Base-by-base conservation (phyloP, 2,888 invertebrate species). In the Apodemia zela region DNA sequence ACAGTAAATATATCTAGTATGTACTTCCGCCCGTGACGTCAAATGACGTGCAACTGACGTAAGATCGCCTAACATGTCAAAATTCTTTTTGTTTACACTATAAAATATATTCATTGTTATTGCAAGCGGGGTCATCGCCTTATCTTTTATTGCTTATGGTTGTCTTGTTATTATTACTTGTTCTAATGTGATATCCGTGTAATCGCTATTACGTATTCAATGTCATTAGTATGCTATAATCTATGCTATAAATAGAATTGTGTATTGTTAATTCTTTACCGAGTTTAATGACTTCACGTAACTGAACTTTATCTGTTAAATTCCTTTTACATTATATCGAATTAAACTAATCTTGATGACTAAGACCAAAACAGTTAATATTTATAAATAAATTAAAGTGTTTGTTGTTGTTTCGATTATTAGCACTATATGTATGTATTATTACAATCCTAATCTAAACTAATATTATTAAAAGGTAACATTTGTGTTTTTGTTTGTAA, bases 1-100 rank as follows among this genome's bases (percentile, higher is more conserved):
- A 45, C 81, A 77, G 77, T 83, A 84, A 84, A 85, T 83, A 87
- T 82, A 88, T 87, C 85, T 85, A 85, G 77, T 78, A 79, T 84
- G 85, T 82, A 87, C 89, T 86, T 89, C 90, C 89, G 87, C 73
- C 78, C 76, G 87, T 89, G 89, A 89, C 89, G 89, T 87, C 77
- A 80, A 71, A 80, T 84, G 85, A 84, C 87, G 85, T 79, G 72
- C 68, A 72, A 70, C 76, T 85, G 87, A 85, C 86, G 85, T 83
- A 80, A 72, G 76, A 73, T 78, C 73, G 83, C 88, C 87, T 85
- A 84, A 84, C 81, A 77, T 76, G 79, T 84, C 81, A 84, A 80
- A 83, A 82, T 83, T 82, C 81, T 85, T 86, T 84, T 82, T 89
- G 90, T 89, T 89, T 89, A 89, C 87, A 86, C 84, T 85, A 86